Evolutionary conservation across 2,888 invertebrate species (phyloP), one percentile per base, ranked within the genome.

Genomic region (Allolobophora icterica): DNA sequence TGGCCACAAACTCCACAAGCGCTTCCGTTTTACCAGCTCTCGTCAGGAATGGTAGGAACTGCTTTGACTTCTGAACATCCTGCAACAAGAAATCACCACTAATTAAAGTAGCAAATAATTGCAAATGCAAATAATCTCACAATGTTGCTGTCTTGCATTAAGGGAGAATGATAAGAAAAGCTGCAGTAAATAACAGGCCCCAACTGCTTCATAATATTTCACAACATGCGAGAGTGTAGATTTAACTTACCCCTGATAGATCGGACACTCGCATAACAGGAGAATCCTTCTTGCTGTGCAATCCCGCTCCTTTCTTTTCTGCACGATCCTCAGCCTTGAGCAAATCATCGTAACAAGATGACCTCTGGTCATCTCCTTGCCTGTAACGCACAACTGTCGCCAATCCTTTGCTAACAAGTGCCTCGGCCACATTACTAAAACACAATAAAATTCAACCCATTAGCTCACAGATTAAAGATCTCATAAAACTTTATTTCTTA

Each of bases 1-100:
- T 98, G 0, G 99, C 98, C 1, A 99, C 98, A 95, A 99, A 99
- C 95, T 99, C 99, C 8, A 99, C 99, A 30, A 98, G 97, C 11
- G 97, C 99, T 95, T 98, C 98, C 89, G 97, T 97, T 93, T 97
- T 97, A 92, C 98, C 97, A 19, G 98, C 98, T 93, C 99, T 96
- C 95, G 98, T 98, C 94, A 99, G 96, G 94, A 98, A 98, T 89
- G 99, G 98, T 95, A 99, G 96, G 96, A 99, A 99, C 94, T 98
- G 97, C 95, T 98, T 98, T 4, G 98, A 97, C 94, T 97, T 97
- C 0, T 94, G 91, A 17, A 94, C 93, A 96, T 98, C 97, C 97
- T 97, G 94, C 93, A 95, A 87, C 38, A 87, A 34, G 35, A 87
- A 35, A 38, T 38, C 19, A 35, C 34, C 30, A 87, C 34, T 84